Base-by-base conservation (phyloP, 2,888 invertebrate genomes). In the Frankliniella intonsa region DNA sequence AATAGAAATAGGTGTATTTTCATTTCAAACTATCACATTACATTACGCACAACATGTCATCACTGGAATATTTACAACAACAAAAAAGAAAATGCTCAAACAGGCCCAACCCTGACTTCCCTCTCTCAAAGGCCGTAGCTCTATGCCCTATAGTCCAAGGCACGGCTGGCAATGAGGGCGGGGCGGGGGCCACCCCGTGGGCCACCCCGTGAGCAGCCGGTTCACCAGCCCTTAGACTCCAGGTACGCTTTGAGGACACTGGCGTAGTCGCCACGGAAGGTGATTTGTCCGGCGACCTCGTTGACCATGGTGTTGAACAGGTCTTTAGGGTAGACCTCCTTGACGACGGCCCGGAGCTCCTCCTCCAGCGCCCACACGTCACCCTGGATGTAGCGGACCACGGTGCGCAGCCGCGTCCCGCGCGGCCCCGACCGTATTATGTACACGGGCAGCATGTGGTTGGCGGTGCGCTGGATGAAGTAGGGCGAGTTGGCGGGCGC, bases 361-460 rank as follows among this genome's bases (percentile, higher is more conserved):
- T 91, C 89, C 85, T 94, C 94, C 84, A 96, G 86, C 51, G 89
- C 85, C 95, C 96, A 96, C 85, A 97, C 95, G 87, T 98, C 94
- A 0, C 98, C 98, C 85, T 95, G 91, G 83, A 98, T 92, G 85
- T 90, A 90, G 83, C 88, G 91, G 2, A 98, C 88, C 49, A 88
- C 85, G 0, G 97, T 95, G 49, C 92, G 87, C 11, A 25, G 1
- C 25, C 8, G 7, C 69, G 11, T 1, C 11, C 69, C 69, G 8
- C 69, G 69, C 1, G 69, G 69, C 0, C 69, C 69, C 86, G 92
- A 91, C 82, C 92, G 90, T 79, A 87, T 87, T 83, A 95, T 88
- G 88, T 97, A 97, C 27, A 97, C 94, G 0, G 97, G 96, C 11
- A 94, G 87, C 92, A 95, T 93, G 86, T 94, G 92, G 87, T 95